phyloP scores from a whole-genome alignment of 2,888 invertebrate genomes.

The Imbricaverruca yamaguchii region DNA sequence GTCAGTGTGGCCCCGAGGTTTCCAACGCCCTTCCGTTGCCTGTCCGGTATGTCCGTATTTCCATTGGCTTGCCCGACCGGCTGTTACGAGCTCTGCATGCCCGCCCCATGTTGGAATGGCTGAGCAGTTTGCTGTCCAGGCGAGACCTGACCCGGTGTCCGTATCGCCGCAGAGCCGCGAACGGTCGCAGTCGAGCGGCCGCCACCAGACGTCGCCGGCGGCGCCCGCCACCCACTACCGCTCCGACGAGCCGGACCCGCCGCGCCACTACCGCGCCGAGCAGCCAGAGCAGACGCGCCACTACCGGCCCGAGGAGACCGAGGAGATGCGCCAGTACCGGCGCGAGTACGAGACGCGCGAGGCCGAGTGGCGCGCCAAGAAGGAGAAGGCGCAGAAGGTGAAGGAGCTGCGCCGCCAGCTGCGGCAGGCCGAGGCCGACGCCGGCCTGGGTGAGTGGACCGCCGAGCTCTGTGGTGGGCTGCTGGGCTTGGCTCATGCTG shows the following conservation, averaged over 20 bases:
- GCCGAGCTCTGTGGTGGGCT: no score
- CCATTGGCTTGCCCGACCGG: no score
- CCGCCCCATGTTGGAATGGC: no score
- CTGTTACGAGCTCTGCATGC: no score
- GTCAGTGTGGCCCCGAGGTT: no score
- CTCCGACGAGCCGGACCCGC: not conserved
- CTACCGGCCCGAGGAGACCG: not conserved
- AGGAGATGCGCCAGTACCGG: slow-evolving; percentile 19
- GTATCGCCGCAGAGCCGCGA: not conserved
- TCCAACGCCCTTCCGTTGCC: no score
- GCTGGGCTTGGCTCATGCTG: no score
- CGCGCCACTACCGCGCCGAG: not conserved
- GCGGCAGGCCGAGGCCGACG: not conserved
- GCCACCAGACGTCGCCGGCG: not conserved
- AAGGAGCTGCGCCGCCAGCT: slow-evolving; percentile 17
- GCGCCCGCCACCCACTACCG: not conserved
- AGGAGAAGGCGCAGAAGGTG: slow-evolving; percentile 13
- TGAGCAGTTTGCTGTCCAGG: not conserved
- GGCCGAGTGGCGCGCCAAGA: not conserved
- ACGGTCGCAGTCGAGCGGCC: not conserved
- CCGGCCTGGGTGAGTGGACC: slow-evolving; percentile 17
- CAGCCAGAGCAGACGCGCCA: not conserved
- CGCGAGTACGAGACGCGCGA: slow-evolving; percentile 6
- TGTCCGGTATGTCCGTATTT: no score
- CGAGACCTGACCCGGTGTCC: no score